Evolutionary conservation across 2,113 vertebrate genomes (phyloP).

Genomic region (Calidris pygmaea): DNA sequence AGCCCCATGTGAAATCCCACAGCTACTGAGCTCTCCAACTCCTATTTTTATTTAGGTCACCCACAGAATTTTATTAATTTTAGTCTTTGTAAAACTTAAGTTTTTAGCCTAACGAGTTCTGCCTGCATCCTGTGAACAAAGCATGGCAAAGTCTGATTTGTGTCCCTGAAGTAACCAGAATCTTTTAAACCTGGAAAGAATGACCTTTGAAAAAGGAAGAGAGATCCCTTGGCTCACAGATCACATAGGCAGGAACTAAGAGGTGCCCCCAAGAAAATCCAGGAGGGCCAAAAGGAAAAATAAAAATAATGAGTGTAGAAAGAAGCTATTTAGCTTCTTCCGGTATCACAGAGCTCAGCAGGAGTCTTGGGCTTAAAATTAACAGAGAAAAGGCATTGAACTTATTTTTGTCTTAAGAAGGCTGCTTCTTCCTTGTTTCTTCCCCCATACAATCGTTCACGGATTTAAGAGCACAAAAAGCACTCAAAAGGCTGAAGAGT

Average conservation of each 20-base stretch:
- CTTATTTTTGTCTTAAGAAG: neutral
- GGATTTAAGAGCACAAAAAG: neutral
- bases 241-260: neutral
- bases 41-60: neutral
- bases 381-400: neutral
- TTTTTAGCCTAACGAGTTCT: neutral
- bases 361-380: neutral
- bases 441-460: neutral
- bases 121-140: neutral
- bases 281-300: neutral
- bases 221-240: neutral
- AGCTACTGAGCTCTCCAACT: neutral
- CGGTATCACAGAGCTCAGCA: neutral
- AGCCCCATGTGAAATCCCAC: neutral
- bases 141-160: neutral
- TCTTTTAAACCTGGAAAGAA: neutral
- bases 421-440: neutral
- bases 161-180: neutral
- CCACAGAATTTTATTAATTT: neutral
- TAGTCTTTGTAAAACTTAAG: neutral
- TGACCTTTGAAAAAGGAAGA: neutral
- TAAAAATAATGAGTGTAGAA: neutral
- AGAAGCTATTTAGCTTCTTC: neutral
- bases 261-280: neutral
- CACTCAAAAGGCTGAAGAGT: neutral